phyloP scores from a whole-genome alignment of 2,888 invertebrate species.

The Synanthedon formicaeformis region DNA sequence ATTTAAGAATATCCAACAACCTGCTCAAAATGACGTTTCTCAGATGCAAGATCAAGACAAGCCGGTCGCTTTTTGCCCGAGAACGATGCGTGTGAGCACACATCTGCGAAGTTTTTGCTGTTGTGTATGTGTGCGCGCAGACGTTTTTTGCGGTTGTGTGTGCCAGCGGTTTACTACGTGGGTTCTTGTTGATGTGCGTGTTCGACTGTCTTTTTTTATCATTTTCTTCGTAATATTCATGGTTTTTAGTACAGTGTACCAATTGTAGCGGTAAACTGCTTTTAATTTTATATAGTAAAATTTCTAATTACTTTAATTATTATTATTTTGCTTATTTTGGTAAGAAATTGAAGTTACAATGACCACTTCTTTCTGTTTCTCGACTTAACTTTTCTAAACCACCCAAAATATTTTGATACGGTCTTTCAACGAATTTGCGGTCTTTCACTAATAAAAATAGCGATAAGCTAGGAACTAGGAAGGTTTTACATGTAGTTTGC shows the following conservation, averaged over 20 bases:
- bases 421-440: too few relatives aligned
- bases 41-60: constrained; percentile 27
- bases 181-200: constrained; percentile 28
- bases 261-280: background rate
- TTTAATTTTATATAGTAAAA: background rate
- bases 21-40: constrained; percentile 16
- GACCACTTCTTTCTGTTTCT: too few relatives aligned
- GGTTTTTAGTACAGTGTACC: constrained; percentile 22
- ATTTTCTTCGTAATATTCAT: constrained; percentile 26
- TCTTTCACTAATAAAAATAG: too few relatives aligned
- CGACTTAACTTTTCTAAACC: too few relatives aligned
- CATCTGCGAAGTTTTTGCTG: constrained; percentile 50
- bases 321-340: too few relatives aligned
- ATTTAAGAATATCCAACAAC: constrained; percentile 13
- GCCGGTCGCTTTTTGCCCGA: constrained; percentile 39
- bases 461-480: too few relatives aligned
- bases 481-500: too few relatives aligned
- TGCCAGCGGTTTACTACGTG: constrained; percentile 27
- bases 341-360: too few relatives aligned
- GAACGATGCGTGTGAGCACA: constrained; percentile 52
- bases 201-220: constrained; percentile 30
- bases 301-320: too few relatives aligned
- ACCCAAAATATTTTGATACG: too few relatives aligned
- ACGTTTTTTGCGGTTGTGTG: constrained; percentile 33
- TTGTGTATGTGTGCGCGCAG: constrained; percentile 26